Percentiles rank a stretch among this genome's conserved stretches.
Conservation (phyloP, 2,797 vertebrate species). For the Corythornis leucogaster region DNA sequence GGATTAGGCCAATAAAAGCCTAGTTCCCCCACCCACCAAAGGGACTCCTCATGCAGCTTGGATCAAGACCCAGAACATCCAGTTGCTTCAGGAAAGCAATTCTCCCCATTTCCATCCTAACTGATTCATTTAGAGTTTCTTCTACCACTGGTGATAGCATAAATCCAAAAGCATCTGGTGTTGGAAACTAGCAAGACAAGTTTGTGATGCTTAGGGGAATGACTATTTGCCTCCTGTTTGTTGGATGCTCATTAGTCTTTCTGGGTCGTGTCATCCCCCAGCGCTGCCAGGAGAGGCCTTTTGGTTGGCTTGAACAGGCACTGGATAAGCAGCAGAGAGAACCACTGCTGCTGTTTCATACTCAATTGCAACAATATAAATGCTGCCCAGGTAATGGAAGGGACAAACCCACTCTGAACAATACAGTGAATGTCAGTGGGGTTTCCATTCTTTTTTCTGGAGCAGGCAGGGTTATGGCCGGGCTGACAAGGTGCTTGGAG, state of each 20-base stretch:
- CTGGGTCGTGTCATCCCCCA: neutral
- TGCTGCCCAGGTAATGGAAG: neutral
- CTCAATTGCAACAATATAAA: neutral
- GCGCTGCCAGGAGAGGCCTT: neutral
- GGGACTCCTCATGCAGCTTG: neutral
- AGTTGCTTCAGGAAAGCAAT: neutral
- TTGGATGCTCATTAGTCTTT: neutral
- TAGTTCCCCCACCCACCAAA: neutral
- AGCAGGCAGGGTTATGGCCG: neutral
- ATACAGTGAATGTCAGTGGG: accelerated
- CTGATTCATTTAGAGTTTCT: neutral
- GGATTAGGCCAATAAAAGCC: neutral
- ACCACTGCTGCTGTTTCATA: neutral
- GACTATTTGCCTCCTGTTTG: neutral
- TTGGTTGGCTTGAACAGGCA: neutral
- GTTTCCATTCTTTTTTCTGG: neutral
- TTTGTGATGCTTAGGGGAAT: neutral
- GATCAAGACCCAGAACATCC: neutral
- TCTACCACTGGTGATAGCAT: neutral
- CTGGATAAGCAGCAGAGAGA: neutral
- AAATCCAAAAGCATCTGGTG: neutral
- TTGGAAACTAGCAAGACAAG: neutral
- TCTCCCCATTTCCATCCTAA: neutral
- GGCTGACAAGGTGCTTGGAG: neutral
- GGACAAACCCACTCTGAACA: neutral